These are phyloP conservation scores for Danaus plexippus DNA, from an alignment of 1,140 invertebrate species.

Conservation along the genomic window DNA sequence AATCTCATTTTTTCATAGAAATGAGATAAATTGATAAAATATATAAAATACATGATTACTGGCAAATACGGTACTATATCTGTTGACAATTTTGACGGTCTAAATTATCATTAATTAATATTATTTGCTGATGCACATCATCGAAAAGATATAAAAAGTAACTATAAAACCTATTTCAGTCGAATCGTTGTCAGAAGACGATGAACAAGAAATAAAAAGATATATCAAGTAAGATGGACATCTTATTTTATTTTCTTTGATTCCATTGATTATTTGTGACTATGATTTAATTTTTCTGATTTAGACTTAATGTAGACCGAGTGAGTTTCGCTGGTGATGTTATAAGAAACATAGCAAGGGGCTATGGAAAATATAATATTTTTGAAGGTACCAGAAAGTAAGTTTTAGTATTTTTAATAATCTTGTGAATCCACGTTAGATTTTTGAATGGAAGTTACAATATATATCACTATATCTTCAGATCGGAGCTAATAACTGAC, in stretches of 20 bases:
- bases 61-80: too few species aligned
- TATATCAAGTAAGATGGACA: constrained; percentile 41
- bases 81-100: too few species aligned
- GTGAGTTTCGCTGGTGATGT: constrained; percentile 50
- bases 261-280: too few species aligned
- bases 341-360: constrained; percentile 37
- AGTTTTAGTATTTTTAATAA: constrained; percentile 5
- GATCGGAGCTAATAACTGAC: constrained; percentile 40
- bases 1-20: too few species aligned
- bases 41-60: too few species aligned
- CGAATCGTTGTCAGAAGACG: constrained; percentile 36
- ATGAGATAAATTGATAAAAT: too few species aligned
- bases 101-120: too few species aligned
- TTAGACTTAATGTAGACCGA: constrained; percentile 39
- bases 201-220: constrained; percentile 45
- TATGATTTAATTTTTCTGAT: constrained; percentile 1
- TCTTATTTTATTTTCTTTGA: too few species aligned
- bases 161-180: constrained; percentile 24
- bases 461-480: constrained; percentile 26
- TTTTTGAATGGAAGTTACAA: not conserved
- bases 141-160: too few species aligned
- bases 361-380: constrained; percentile 33
- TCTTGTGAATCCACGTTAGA: not conserved
- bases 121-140: too few species aligned
- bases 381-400: constrained; percentile 40